Percentiles rank a stretch among this genome's conserved stretches.
These are phyloP conservation scores for Microcebus tavaratra DNA, from an alignment of 2,113 vertebrate species.

Conservation along the genomic window DNA sequence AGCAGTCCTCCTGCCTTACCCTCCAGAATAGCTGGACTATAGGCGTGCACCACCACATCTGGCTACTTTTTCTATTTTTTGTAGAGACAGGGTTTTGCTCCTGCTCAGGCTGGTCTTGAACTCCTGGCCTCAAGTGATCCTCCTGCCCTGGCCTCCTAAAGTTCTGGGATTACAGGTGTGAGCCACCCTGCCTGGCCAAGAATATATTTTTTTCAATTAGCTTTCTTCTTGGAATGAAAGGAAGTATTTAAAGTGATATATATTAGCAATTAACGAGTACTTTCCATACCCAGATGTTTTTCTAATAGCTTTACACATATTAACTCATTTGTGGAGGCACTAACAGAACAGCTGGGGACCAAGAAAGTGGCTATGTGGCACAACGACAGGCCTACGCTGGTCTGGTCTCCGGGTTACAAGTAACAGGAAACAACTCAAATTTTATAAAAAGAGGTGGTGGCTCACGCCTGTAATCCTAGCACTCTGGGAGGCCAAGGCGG, in stretches of 20 bases:
- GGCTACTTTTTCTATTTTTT: too few relatives aligned
- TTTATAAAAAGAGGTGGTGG: neutral
- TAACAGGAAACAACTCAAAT: neutral
- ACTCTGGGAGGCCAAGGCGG: too few relatives aligned
- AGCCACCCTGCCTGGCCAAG: too few relatives aligned
- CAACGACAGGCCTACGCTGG: fast-evolving
- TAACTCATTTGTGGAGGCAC: neutral
- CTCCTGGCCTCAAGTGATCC: too few relatives aligned
- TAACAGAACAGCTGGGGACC: neutral
- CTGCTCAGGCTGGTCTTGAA: too few relatives aligned
- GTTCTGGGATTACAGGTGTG: too few relatives aligned
- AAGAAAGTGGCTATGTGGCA: fast-evolving
- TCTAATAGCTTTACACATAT: neutral
- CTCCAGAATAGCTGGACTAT: too few relatives aligned
- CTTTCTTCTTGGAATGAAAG: neutral
- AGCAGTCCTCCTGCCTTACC: too few relatives aligned
- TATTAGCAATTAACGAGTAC: neutral
- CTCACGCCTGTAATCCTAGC: too few relatives aligned
- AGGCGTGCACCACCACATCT: too few relatives aligned
- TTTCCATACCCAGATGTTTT: neutral
- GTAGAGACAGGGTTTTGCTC: too few relatives aligned
- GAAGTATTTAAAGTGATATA: neutral
- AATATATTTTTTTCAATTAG: neutral
- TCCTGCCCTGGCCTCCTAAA: too few relatives aligned
- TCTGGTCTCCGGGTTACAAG: neutral